Evolutionary conservation across 2,888 invertebrate species (phyloP), one percentile per base, ranked within the genome.

Genomic region (Myathropa florea): DNA sequence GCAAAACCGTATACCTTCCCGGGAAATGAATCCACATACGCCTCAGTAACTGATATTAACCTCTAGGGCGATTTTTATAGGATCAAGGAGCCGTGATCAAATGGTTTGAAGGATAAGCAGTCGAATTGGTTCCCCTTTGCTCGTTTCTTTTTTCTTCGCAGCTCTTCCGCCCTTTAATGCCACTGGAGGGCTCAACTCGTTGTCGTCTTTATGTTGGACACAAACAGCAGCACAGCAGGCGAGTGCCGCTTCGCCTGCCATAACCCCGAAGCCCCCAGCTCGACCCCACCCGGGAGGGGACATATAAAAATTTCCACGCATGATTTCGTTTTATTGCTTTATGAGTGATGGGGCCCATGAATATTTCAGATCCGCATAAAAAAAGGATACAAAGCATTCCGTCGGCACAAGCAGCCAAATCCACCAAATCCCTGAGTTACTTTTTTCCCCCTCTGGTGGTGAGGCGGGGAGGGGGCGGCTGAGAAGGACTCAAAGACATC

Each of bases 301-400:
- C 90, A 90, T 90, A 92, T 91, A 91, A 92, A 91, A 92, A 92
- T 91, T 90, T 91, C 90, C 90, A 90, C 91, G 91, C 92, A 92
- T 92, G 92, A 92, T 91, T 92, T 91, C 90, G 89, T 91, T 92
- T 92, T 92, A 92, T 92, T 92, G 91, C 91, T 91, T 91, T 91
- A 91, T 91, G 91, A 90, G 89, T 88, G 88, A 88, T 89, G 81
- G 72, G 76, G 87, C 64, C 79, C 85, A 88, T 89, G 88, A 89
- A 89, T 89, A 89, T 89, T 88, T 89, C 83, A 88, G 71, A 76
- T 83, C 36, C 55, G 61, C 57, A 57, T 46, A 70, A 46, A 79
- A 82, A 84, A 79, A 23, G 33, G 65, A 71, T 60, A 75, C 30
- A 55, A 67, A 53, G 46, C 46, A 39, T 39, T 14, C n/a, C 39